Conservation (phyloP, 2,888 invertebrate genomes). For the Drosophila testacea region DNA sequence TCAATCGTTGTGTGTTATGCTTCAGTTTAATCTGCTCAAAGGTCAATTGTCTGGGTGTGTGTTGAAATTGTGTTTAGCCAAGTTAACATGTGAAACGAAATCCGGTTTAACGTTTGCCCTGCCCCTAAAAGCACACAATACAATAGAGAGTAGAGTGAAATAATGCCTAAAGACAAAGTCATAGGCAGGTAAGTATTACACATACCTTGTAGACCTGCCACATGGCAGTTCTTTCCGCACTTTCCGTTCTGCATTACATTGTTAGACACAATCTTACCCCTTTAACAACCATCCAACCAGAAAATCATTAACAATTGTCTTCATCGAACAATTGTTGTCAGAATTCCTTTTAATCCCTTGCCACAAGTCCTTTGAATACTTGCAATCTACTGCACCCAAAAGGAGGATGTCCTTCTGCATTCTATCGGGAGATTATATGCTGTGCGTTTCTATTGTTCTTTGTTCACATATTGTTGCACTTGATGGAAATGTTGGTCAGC, state of each 20-base stretch:
- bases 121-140: neutral
- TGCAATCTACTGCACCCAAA: neutral
- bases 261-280: neutral
- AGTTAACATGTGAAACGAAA: neutral
- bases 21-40: neutral
- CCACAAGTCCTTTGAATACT: neutral
- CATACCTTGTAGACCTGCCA: neutral
- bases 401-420: neutral
- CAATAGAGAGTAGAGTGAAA: neutral
- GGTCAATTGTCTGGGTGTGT: conserved; percentile 1
- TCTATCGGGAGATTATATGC: neutral
- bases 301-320: conserved; percentile 11
- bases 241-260: neutral
- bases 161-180: neutral
- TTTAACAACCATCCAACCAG: neutral
- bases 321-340: conserved; percentile 2
- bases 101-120: neutral
- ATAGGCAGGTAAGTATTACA: neutral
- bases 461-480: neutral
- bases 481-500: neutral
- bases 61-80: neutral
- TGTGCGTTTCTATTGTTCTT: neutral
- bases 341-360: conserved; percentile 9
- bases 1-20: neutral
- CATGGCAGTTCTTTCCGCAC: neutral